Base-by-base conservation (phyloP, 2,797 vertebrate species). In the Trematomus bernacchii region DNA sequence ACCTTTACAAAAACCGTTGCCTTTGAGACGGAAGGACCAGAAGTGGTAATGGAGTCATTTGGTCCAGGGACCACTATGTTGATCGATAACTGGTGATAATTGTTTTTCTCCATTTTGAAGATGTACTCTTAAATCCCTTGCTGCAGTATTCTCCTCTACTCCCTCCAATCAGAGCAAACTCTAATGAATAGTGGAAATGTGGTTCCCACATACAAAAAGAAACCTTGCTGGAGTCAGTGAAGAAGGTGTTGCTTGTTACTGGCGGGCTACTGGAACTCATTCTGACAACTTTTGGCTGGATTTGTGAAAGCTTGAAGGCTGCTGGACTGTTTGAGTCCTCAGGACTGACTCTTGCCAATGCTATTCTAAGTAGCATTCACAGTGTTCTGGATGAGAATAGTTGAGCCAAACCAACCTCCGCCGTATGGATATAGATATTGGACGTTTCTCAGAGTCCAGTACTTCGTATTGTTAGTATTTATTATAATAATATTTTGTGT, bases 171-270 rank as follows among this genome's bases (percentile, higher is more conserved):
- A 3, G 44, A 83, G 76, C 52, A 10, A 76, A 69, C 52, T 65
- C 0, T 4, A 72, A 61, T 57, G 60, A 69, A 53, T 43, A 60
- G 27, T 40, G 40, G 52, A 44, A 73, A 61, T 64, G 12, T n/a
- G 44, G 71, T 65, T 3, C 16, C 74, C 62, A 54, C 60, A 58
- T 79, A 68, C 62, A 75, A 54, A 61, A 21, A 2, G 52, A 15
- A 0, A 8, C 74, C 51, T 60, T 53, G 42, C 58, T 55, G 57
- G 64, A 77, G 51, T 65, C 61, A 11, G 76, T 37, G 71, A 63
- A 73, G 75, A 72, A 80, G 85, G 83, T 73, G 3, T 82, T 84
- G 80, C 18, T 74, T 72, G 71, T 85, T 83, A 79, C 76, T 81
- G 43, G 67, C 11, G 12, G 69, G 47, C 59, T 65, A 43, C 63